These are phyloP conservation scores for Actinostola sp. DNA, from an alignment of 92 coral and sea anemone genomes.

Conservation along the genomic window DNA sequence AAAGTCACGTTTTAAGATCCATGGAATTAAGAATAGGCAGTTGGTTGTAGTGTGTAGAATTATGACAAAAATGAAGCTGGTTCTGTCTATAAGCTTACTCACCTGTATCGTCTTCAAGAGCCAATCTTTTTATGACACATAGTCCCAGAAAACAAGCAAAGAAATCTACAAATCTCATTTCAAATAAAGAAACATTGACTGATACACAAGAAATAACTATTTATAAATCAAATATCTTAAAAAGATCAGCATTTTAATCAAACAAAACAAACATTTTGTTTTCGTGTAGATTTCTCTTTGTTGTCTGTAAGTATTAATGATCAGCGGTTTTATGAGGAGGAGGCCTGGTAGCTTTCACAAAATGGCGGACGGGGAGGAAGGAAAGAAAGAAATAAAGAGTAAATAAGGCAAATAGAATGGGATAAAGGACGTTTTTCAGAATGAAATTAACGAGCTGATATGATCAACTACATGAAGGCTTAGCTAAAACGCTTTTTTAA, in stretches of 20 bases:
- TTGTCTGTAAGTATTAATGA: constrained; percentile 24
- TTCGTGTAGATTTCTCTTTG: constrained; percentile 3
- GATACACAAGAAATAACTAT: too few species aligned
- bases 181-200: too few species aligned
- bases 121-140: not conserved
- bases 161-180: not conserved
- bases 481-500: too few species aligned
- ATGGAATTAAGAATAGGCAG: too few species aligned
- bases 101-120: constrained; percentile 3
- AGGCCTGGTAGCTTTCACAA: constrained; percentile 31
- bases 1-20: too few species aligned
- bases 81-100: not conserved
- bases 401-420: not conserved
- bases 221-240: not conserved
- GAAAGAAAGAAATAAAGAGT: not conserved
- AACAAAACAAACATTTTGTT: too few species aligned
- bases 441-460: too few species aligned
- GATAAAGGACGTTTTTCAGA: too few species aligned
- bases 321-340: constrained; percentile 15
- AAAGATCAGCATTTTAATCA: too few species aligned
- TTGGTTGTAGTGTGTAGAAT: too few species aligned
- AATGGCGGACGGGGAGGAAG: constrained; percentile 23
- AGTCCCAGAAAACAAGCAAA: not conserved
- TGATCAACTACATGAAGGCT: too few species aligned
- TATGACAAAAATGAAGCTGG: not conserved